Base-by-base conservation (phyloP, 2,113 vertebrate species). In the Delphinus delphis region DNA sequence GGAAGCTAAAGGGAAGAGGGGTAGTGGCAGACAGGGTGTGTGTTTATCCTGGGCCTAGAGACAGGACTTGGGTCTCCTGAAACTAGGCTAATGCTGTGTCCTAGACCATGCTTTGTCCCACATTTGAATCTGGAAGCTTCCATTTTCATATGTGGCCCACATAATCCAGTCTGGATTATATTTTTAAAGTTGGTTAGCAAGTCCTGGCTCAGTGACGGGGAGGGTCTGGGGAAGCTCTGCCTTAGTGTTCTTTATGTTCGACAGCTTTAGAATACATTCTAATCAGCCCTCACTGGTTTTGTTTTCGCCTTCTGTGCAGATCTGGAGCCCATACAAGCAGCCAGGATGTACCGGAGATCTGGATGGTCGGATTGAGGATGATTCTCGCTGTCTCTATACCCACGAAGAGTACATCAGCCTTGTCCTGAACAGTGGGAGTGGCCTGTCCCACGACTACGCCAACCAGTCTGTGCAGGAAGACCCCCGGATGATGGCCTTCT, bases 401-500 rank as follows among this genome's bases (percentile, higher is more conserved):
- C 99, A 99, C 0, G 99, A 99, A 98, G 99, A 99, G 97, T 99
- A 99, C 97, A 99, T 99, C 98, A 99, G 99, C 97, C 99, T 99
- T 76, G 99, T 99, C 89, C 97, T 99, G 77, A 99, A 99, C 98
- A 99, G 99, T 15, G 99, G 99, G 62, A 99, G 99, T 68, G 99
- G 99, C 8, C 98, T 99, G 97, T 99, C 99, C 23, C 99, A 99
- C 3, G 99, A 99, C 98, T 99, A 99, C 23, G 99, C 99, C 97
- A 99, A 99, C 98, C 99, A 99, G 95, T 99, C 99, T 0, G 99
- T 99, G 76, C 99, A 99, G 98, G 99, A 99, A 89, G 99, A 99
- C 88, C 99, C 99, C 0, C 99, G 99, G 83, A 99, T 99, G 99
- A 99, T 99, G 99, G 99, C 99, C 26, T 99, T 99, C 96, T 99